Evolutionary conservation across 2,888 invertebrate species (phyloP).

Genomic region (Buathra laborator): DNA sequence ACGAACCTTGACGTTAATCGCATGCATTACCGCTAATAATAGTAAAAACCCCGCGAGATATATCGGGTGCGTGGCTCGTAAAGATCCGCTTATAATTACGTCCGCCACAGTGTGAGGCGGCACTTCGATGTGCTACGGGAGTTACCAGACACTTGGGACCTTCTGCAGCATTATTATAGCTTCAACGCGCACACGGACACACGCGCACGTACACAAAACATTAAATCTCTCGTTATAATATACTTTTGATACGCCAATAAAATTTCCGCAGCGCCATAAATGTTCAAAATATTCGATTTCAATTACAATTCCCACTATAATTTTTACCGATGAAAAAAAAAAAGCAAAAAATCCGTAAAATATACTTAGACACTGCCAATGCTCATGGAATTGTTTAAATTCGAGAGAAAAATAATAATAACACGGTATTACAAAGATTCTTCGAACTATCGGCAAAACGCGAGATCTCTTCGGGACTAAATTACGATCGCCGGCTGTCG

Average conservation of each 20-base stretch:
- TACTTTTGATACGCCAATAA: not conserved
- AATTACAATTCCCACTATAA: not conserved
- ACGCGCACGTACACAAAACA: conserved; percentile 8
- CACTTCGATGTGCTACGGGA: conserved; percentile 28
- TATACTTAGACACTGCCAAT: not conserved
- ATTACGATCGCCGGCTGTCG: not conserved
- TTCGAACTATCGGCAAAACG: not conserved
- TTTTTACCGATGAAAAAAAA: not conserved
- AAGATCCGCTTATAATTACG: conserved; percentile 75
- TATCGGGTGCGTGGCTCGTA: conserved; percentile 67
- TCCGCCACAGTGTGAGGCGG: conserved; percentile 60
- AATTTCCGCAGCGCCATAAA: not conserved
- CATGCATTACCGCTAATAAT: conserved; percentile 82
- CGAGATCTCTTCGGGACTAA: conserved; percentile 18
- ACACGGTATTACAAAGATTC: not conserved
- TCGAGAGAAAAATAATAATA: not conserved
- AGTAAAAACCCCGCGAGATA: conserved; percentile 69
- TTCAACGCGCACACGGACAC: not conserved
- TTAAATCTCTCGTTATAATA: not conserved
- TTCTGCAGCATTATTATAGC: conserved; percentile 35
- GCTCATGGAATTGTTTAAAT: not conserved
- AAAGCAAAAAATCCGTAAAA: not conserved
- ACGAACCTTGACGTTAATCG: conserved; percentile 82
- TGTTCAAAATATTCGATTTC: conserved; percentile 4
- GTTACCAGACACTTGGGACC: conserved; percentile 38